Evolutionary conservation across 2,888 invertebrate genomes (phyloP).

Genomic region (Dynastes hyllus): DNA sequence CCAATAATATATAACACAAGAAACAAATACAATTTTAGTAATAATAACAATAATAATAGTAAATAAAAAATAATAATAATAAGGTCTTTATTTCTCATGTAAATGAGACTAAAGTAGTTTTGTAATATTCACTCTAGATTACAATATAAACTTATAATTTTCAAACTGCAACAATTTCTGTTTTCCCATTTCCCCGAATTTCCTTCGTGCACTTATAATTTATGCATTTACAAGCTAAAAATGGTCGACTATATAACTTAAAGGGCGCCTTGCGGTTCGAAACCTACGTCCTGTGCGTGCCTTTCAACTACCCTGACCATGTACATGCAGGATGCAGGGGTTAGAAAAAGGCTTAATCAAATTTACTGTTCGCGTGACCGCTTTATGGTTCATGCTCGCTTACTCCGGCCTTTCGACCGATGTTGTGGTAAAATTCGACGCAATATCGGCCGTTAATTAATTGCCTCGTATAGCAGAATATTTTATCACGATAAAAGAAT

Average conservation of each 20-base stretch:
- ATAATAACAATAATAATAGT: no score
- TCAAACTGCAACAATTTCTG: no score
- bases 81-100: no score
- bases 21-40: no score
- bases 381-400: conserved; percentile 38
- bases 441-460: conserved; percentile 39
- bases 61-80: no score
- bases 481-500: not conserved
- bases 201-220: no score
- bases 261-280: conserved; percentile 8
- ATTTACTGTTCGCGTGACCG: conserved; percentile 41
- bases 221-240: no score
- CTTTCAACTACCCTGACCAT: conserved; percentile 10
- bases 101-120: no score
- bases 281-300: conserved; percentile 26
- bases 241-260: conserved; percentile 10
- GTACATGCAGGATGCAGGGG: conserved; percentile 12
- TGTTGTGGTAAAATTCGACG: conserved; percentile 32
- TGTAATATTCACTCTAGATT: no score
- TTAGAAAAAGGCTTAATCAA: conserved; percentile 44
- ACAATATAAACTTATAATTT: no score
- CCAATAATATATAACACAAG: no score
- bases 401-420: not conserved
- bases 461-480: conserved; percentile 10
- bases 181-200: no score